Evolutionary conservation across 2,888 invertebrate species (phyloP), one percentile per base, ranked within the genome.

Genomic region (Mactromeris polynyma): DNA sequence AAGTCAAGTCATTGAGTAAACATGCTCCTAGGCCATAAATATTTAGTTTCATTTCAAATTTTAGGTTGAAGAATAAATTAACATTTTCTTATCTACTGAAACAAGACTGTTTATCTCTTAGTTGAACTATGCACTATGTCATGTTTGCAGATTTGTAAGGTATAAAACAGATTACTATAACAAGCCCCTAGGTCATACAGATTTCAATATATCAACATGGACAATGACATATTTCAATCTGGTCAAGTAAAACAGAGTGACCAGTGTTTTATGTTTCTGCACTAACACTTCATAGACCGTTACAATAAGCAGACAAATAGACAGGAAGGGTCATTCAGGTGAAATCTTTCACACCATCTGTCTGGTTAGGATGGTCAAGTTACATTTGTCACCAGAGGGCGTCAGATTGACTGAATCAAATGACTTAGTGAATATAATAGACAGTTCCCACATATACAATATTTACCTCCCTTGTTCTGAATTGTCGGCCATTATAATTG

Each of bases 271-370:
- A 58, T n/a, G 6, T 64, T 2, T 64, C n/a, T 26, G 58, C 58
- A 64, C 26, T 26, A 64, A 4, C 58, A 64, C 9, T 54, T 54
- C 21, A 64, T 64, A 26, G 58, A 64, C 58, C n/a, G 26, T 64
- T 26, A 64, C 58, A 26, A 64, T 26, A 6, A 64, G 36, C 3
- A 36, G n/a, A 36, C 33, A 73, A 33, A 33, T 33, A 69, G 69
- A 7, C 33, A 73, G 1, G 17, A 73, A 36, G 36, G 73, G 73
- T 73, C 73, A 73, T 33, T 33, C 1, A 73, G 73, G 73, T 73
- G 33, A 73, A 17, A 73, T 73, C 73, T 73, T 73, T 73, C 73
- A 73, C 73, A 73, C 73, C 73, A 73, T 73, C 73, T 73, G 33
- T 73, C 33, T 36, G 14, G 36, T 73, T 36, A n/a, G 26, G 58